Percentiles rank a stretch among this genome's conserved stretches.
Conservation (phyloP, 1,140 invertebrate species). For the Zaprionus camerounensis region DNA sequence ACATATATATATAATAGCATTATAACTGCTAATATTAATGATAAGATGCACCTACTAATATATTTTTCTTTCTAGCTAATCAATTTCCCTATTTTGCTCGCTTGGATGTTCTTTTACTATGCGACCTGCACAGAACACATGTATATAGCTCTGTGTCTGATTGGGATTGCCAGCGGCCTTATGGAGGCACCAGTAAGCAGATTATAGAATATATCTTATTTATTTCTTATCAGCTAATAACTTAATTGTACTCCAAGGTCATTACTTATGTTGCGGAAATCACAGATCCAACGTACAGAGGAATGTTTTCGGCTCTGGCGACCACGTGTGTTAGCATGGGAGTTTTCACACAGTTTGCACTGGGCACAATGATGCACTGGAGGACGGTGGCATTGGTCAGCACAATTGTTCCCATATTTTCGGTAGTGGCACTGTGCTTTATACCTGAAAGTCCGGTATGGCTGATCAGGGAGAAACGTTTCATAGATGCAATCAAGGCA, state of each 20-base stretch:
- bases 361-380: slow-evolving; percentile 89
- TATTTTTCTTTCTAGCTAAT: slow-evolving; percentile 62
- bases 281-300: slow-evolving; percentile 89
- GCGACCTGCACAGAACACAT: slow-evolving; percentile 86
- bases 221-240: not conserved
- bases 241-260: slow-evolving; percentile 83
- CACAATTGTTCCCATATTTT: slow-evolving; percentile 87
- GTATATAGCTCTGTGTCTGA: slow-evolving; percentile 87
- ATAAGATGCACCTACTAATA: too few species aligned
- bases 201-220: not conserved
- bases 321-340: slow-evolving; percentile 89
- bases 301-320: slow-evolving; percentile 89
- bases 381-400: slow-evolving; percentile 88
- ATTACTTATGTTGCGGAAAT: slow-evolving; percentile 92
- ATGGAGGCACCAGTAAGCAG: slow-evolving; percentile 89
- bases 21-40: not conserved
- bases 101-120: slow-evolving; percentile 89
- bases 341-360: slow-evolving; percentile 87
- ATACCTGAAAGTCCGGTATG: slow-evolving; percentile 91
- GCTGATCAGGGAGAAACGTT: slow-evolving; percentile 86
- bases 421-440: slow-evolving; percentile 87
- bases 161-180: slow-evolving; percentile 89
- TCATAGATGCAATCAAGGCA: slow-evolving; percentile 86
- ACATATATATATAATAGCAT: not conserved
- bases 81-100: slow-evolving; percentile 88